Percentiles rank a stretch among this genome's conserved stretches.
These are phyloP conservation scores for Chionodraco myersi DNA, from an alignment of 2,113 vertebrate genomes.

Conservation along the genomic window DNA sequence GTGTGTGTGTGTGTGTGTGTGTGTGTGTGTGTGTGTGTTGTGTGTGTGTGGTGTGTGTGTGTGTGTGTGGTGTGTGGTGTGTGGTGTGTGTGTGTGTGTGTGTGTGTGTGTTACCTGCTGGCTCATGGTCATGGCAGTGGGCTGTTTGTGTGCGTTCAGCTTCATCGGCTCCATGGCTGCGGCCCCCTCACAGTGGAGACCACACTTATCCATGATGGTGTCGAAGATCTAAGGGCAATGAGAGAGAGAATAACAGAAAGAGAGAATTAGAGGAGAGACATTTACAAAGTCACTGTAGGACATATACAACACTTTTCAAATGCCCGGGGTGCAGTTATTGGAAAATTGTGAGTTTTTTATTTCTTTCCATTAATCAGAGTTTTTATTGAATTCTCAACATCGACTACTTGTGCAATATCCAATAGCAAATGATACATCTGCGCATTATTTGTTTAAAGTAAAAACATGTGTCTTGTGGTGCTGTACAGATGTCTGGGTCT, in stretches of 20 bases:
- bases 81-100: neutral
- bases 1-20: too few species aligned
- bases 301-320: neutral
- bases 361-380: too few species aligned
- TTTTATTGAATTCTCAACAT: too few species aligned
- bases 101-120: slow-evolving; percentile 83
- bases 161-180: slow-evolving; percentile 86
- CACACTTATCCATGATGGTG: slow-evolving; percentile 89
- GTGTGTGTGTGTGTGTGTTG: too few species aligned
- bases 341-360: neutral
- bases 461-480: too few species aligned
- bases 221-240: slow-evolving; percentile 87
- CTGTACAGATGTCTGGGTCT: too few species aligned
- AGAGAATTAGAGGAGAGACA: neutral
- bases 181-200: slow-evolving; percentile 87
- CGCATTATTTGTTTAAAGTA: too few species aligned
- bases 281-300: neutral
- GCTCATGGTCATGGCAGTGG: slow-evolving; percentile 87
- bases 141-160: slow-evolving; percentile 82
- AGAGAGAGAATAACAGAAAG: neutral
- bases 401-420: too few species aligned
- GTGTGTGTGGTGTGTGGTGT: neutral
- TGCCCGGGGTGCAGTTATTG: neutral
- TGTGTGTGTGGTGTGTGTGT: too few species aligned
- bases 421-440: too few species aligned